phyloP scores from a whole-genome alignment of 2,797 vertebrate species.

The Lagothrix lagotricha region DNA sequence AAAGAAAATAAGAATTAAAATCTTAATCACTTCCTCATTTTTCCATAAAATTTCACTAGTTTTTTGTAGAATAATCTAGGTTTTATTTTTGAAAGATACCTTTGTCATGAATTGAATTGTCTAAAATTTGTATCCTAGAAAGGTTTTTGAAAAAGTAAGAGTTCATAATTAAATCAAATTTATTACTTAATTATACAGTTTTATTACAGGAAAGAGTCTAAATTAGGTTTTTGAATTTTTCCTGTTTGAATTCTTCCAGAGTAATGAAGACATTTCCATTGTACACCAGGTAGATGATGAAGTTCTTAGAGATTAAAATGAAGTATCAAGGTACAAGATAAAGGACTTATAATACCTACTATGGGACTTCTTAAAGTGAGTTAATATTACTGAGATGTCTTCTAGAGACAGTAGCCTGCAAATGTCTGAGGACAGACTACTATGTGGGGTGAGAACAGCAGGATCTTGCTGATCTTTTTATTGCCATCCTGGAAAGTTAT shows the following conservation, averaged over 20 bases:
- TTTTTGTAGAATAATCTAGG: background rate
- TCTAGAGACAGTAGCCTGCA: background rate
- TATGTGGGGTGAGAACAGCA: background rate
- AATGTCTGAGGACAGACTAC: background rate
- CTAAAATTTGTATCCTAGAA: background rate
- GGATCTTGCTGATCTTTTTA: background rate
- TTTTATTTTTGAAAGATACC: background rate
- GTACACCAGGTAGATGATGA: background rate
- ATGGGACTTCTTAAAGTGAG: background rate
- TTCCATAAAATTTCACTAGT: background rate
- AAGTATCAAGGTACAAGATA: background rate
- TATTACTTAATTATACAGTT: background rate
- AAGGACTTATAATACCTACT: background rate
- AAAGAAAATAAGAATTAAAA: background rate
- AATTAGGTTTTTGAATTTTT: background rate
- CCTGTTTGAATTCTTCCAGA: background rate
- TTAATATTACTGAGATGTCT: background rate
- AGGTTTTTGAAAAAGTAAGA: background rate
- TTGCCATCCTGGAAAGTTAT: background rate
- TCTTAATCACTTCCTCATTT: background rate
- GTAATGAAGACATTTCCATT: background rate
- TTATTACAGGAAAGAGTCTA: background rate
- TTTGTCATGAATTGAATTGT: background rate
- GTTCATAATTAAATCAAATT: background rate
- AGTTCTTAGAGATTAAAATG: background rate